A percentile compares a stretch with the other conserved stretches of the same genome.
Evolutionary conservation across 2,113 vertebrate genomes (phyloP).

Genomic region (Chrysemys picta): DNA sequence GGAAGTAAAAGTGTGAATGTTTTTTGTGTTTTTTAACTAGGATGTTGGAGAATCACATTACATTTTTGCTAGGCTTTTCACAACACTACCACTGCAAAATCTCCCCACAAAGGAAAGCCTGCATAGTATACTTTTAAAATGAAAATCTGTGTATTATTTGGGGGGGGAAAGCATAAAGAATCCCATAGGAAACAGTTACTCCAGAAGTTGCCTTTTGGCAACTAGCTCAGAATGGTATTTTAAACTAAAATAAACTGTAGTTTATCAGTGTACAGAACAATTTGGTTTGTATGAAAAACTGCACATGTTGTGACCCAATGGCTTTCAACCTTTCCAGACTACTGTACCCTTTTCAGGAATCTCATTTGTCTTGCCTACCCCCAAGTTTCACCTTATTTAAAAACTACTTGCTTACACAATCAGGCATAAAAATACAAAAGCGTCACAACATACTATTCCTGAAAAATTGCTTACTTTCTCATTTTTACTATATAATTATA

Average conservation of each 20-base stretch:
- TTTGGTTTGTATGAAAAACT: too few species aligned
- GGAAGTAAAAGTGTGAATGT: conserved; percentile 27
- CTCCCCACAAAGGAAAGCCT: background rate
- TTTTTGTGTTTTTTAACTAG: conserved; percentile 58
- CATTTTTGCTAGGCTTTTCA: conserved; percentile 26
- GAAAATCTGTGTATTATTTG: background rate
- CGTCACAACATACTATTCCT: too few species aligned
- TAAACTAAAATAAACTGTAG: background rate
- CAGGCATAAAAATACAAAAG: too few species aligned
- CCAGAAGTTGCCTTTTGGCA: background rate
- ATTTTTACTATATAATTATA: too few species aligned
- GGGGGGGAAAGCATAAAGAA: background rate
- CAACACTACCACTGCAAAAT: background rate
- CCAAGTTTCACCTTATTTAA: too few species aligned
- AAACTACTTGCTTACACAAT: too few species aligned
- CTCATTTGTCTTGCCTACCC: too few species aligned
- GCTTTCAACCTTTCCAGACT: too few species aligned
- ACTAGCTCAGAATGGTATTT: background rate
- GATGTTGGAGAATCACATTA: conserved; percentile 39
- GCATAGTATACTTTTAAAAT: background rate
- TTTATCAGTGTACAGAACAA: background rate
- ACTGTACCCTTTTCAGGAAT: too few species aligned
- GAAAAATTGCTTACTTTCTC: too few species aligned
- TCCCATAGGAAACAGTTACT: background rate
- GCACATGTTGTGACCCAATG: background rate